Base-by-base conservation (phyloP, 1,140 invertebrate species). In the Tetramorium alpestre region DNA sequence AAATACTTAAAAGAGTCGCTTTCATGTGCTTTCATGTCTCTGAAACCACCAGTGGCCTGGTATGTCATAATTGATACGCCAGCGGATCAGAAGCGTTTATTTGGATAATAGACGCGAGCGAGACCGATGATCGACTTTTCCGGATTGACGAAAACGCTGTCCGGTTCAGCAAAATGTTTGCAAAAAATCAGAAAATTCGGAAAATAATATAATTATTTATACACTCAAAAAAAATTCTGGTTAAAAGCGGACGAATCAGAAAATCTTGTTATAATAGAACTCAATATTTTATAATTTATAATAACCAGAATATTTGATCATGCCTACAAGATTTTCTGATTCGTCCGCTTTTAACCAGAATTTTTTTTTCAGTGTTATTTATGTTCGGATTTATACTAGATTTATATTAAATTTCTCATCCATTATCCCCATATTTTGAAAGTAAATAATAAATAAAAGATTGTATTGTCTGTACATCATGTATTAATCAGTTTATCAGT, bases 11-110 rank as follows among this genome's bases (percentile, higher is more conserved):
- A 69, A 33, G 38, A 73, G n/a, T 41, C 33, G 25, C 81, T 65
- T 85, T 54, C 16, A 73, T n/a, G 28, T 25, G 11, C 16, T 33
- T 33, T 33, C 47, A 78, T 73, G 11, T 65, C 62, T 84, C n/a
- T 18, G 80, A n/a, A 73, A 41, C 41, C 80, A 75, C 69, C 69
- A 38, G 69, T 22, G 69, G 69, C 4, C 13, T 13, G 28, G 49
- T 81, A n/a, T 60, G 60, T 41, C 62, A 56, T 69, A 86, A 86
- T 58, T 58, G 64, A 75, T 82, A 73, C 10, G 18, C 47, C 54
- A 60, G 28, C 80, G 25, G 13, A 51, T 65, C 18, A 16, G 62
- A 7, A 6, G 33, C 38, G 25, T 47, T 44, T 33, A 75, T 51
- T 81, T 56, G 47, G 22, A 69, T 67, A 28, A 69, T 41, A 44